A percentile compares a stretch with the other conserved stretches of the same genome.
phyloP scores from a whole-genome alignment of 2,888 invertebrate species.

The Carabus problematicus region DNA sequence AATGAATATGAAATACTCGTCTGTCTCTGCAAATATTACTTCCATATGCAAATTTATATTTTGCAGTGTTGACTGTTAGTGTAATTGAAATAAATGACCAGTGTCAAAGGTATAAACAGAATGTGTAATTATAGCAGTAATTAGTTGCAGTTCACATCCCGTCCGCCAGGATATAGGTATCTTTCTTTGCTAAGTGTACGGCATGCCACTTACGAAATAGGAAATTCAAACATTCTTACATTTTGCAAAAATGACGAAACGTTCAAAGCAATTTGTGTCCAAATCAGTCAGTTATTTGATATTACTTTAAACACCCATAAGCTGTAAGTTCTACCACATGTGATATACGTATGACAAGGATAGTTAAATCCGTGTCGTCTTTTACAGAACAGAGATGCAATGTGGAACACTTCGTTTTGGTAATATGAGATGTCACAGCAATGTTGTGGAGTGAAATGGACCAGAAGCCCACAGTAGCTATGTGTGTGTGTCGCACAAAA shows the following conservation, averaged over 20 bases:
- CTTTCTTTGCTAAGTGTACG: too few relatives aligned
- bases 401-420: slow-evolving; percentile 2
- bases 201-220: too few relatives aligned
- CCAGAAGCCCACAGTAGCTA: slow-evolving; percentile 34
- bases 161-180: too few relatives aligned
- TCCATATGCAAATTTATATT: too few relatives aligned
- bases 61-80: too few relatives aligned
- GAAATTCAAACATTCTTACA: too few relatives aligned
- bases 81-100: too few relatives aligned
- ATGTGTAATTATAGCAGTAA: too few relatives aligned
- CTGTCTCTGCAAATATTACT: too few relatives aligned
- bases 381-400: neutral
- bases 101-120: too few relatives aligned
- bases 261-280: slow-evolving; percentile 24
- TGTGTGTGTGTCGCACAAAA: neutral
- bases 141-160: too few relatives aligned
- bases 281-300: slow-evolving; percentile 22
- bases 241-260: neutral
- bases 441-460: slow-evolving; percentile 25
- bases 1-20: too few relatives aligned
- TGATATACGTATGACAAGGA: neutral
- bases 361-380: neutral
- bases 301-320: slow-evolving; percentile 10
- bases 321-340: slow-evolving; percentile 14
- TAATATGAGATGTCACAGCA: slow-evolving; percentile 20